Percentiles rank a stretch among this genome's conserved stretches.
Conservation (phyloP, 2,888 invertebrate species). For the Meiosimyza platycephala region DNA sequence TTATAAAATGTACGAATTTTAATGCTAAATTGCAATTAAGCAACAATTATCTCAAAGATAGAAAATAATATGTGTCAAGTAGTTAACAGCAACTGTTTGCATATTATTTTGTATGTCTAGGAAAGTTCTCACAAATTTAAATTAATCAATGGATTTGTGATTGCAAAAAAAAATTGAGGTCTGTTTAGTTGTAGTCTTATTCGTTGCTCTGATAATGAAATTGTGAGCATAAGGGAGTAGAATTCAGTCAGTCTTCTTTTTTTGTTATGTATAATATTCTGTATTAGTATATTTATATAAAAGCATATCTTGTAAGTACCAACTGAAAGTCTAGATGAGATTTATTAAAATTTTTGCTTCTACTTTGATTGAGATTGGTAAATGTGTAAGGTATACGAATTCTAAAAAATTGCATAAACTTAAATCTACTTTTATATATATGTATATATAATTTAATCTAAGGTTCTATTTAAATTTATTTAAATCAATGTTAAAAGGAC, state of each 20-base stretch:
- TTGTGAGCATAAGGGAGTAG: neutral
- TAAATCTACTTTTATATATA: conserved; percentile 48
- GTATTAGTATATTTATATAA: conserved; percentile 18
- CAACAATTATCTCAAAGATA: conserved; percentile 13
- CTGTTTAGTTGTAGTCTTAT: neutral
- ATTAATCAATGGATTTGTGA: neutral
- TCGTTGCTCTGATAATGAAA: conserved; percentile 1
- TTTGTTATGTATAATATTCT: conserved; percentile 1
- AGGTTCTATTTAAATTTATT: neutral
- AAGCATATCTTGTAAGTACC: conserved; percentile 53
- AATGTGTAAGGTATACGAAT: neutral
- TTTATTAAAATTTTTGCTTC: neutral
- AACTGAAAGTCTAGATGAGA: conserved; percentile 50
- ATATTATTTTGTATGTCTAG: neutral
- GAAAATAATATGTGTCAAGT: too few species aligned
- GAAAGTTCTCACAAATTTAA: neutral
- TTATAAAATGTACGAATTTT: neutral
- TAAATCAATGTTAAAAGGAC: neutral
- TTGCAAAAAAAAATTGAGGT: neutral
- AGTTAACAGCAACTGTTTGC: neutral
- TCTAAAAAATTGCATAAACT: conserved; percentile 59
- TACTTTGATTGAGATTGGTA: neutral
- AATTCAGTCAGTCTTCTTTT: conserved; percentile 39
- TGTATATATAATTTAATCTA: conserved; percentile 41
- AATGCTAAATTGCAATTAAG: conserved; percentile 27